Percentiles rank a stretch among this genome's conserved stretches.
Conservation (phyloP, 2,113 vertebrate genomes). For the Notarius lentiginosus region DNA sequence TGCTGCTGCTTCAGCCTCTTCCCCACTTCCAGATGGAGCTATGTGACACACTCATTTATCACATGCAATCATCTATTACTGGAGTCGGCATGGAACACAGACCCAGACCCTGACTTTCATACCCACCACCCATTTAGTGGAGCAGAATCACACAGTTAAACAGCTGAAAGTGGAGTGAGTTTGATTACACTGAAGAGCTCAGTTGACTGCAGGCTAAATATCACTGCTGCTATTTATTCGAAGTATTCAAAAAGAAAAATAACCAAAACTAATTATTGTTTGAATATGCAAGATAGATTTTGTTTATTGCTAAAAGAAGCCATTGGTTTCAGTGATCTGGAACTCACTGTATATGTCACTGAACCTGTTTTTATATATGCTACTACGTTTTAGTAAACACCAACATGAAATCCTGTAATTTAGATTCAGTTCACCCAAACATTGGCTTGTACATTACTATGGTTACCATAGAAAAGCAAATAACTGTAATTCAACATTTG, state of each 20-base stretch:
- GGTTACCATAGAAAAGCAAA: neutral
- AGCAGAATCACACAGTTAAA: constrained; percentile 6
- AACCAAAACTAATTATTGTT: neutral
- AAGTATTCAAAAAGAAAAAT: neutral
- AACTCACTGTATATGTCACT: neutral
- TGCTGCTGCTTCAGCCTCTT: constrained; percentile 46
- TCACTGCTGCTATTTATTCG: neutral
- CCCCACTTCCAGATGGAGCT: constrained; percentile 59
- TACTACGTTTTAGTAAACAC: neutral
- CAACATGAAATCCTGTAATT: neutral
- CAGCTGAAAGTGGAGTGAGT: neutral
- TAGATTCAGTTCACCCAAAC: neutral
- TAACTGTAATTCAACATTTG: neutral
- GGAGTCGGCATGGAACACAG: constrained; percentile 30
- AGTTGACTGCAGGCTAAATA: neutral
- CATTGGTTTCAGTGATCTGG: neutral
- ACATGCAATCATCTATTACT: constrained; percentile 47
- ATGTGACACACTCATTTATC: constrained; percentile 56
- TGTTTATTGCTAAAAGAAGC: neutral
- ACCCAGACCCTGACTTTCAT: constrained; percentile 1
- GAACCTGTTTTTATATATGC: neutral
- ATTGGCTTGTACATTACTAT: neutral
- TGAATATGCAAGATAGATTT: neutral
- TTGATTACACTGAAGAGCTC: neutral
- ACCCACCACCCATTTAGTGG: constrained; percentile 20